Evolutionary conservation across 1,140 invertebrate genomes (phyloP).

Genomic region (Drosophila jambulina): DNA sequence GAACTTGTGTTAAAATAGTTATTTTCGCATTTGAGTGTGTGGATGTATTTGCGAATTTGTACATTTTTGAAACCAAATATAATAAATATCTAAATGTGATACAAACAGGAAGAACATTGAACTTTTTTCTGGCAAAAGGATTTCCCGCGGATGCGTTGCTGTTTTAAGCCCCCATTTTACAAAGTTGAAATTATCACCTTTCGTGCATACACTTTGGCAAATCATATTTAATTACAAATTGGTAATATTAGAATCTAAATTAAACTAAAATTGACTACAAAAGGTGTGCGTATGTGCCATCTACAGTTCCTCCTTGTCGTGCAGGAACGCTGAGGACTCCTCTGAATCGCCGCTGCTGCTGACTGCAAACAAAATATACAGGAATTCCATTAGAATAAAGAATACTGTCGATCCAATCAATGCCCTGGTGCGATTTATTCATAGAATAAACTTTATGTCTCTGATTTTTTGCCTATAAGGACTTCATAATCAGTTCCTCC

Average conservation of each 20-base stretch:
- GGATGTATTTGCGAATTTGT: constrained; percentile 52
- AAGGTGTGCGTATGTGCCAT: constrained; percentile 27
- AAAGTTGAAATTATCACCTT: neutral
- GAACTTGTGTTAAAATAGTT: constrained; percentile 12
- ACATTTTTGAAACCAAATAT: constrained; percentile 54
- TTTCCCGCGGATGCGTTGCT: no score
- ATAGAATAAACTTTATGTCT: constrained; percentile 62
- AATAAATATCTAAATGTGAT: constrained; percentile 55
- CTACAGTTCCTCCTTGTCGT: constrained; percentile 58
- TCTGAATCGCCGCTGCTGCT: constrained; percentile 11
- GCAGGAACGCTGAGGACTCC: constrained; percentile 17
- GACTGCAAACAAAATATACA: constrained; percentile 63
- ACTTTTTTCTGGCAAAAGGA: neutral
- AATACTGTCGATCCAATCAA: constrained; percentile 39
- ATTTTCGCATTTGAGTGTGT: constrained; percentile 23
- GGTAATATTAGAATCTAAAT: constrained; percentile 36
- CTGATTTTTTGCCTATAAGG: constrained; percentile 61
- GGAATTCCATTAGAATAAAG: constrained; percentile 40
- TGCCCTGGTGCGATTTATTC: constrained; percentile 54
- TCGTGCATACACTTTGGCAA: constrained; percentile 30
- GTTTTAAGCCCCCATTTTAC: neutral
- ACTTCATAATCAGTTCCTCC: constrained; percentile 84
- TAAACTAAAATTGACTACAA: constrained; percentile 73
- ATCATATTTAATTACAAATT: constrained; percentile 29
- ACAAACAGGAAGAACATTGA: neutral